Evolutionary conservation across 2,888 invertebrate species (phyloP), one percentile per base, ranked within the genome.

Genomic region (Melolontha melolontha): DNA sequence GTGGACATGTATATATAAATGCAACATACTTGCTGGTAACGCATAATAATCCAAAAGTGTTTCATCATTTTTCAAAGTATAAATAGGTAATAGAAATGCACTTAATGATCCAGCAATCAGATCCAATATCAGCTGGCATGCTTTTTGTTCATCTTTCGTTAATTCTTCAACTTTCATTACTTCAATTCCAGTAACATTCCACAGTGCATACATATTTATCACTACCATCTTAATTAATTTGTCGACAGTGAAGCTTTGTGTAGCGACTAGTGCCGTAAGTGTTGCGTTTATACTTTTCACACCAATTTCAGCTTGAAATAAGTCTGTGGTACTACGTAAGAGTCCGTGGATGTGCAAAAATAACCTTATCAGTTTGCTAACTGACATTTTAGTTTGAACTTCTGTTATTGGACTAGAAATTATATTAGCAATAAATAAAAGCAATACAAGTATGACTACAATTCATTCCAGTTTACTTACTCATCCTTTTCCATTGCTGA

Each of bases 181-280:
- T 69, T 86, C 84, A 22, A 83, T 83, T 67, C 87, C 88, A 4
- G 87, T 85, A 0, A 86, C 79, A 63, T 89, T 87, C 77, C 88
- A 87, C 65, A 92, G 86, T 10, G 91, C 87, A 85, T 91, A 94
- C 63, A 94, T 86, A 79, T 92, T 89, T 44, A 94, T 90, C 68
- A 91, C 88, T 54, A 91, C 86, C 88, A 94, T 92, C 87, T 94
- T 82, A 40, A 93, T 87, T 22, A 95, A 85, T 74, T 91, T 90
- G 84, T 91, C 90, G 0, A 90, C 87, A 54, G 90, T 90, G 73
- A 94, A 91, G 77, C 91, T 90, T 77, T 93, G 91, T 0, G 93
- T 92, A 0, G 92, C 92, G 7, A 94, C 88, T 66, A 93, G 87
- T 0, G 92, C 89, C 0, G 92, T 91, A 72, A 94, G 84, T 40